Percentiles rank a stretch among this genome's conserved stretches.
These are phyloP conservation scores for Chouioia cunea DNA, from an alignment of 2,888 invertebrate species.

Conservation along the genomic window DNA sequence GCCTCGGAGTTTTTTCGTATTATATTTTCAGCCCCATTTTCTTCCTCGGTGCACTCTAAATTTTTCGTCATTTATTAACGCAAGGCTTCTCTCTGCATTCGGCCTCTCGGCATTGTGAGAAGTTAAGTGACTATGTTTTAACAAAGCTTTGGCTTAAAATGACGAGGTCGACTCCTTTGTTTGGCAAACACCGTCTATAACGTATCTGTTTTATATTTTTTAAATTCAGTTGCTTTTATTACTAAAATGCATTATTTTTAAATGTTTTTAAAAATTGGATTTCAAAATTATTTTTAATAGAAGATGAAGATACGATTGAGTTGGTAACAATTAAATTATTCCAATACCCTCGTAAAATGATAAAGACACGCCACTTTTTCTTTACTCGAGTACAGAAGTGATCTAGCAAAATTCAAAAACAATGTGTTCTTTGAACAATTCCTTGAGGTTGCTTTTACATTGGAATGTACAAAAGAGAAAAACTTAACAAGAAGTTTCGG, in stretches of 20 bases:
- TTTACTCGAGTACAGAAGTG: constrained; percentile 1
- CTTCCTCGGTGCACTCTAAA: too few species aligned
- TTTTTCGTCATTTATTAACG: constrained; percentile 31
- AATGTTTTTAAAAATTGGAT: too few species aligned
- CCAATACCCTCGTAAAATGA: not conserved
- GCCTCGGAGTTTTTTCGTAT: too few species aligned
- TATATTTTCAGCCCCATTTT: too few species aligned
- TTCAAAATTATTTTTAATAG: not conserved
- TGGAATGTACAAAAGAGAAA: not conserved
- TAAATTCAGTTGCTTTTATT: too few species aligned
- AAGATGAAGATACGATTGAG: not conserved
- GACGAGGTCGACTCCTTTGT: not conserved
- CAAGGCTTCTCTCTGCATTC: constrained; percentile 1
- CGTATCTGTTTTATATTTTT: not conserved
- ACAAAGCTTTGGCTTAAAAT: constrained; percentile 11
- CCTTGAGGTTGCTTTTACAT: constrained; percentile 2
- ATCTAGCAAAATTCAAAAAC: constrained; percentile 16
- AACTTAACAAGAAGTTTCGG: constrained; percentile 14
- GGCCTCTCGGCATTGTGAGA: constrained; percentile 17
- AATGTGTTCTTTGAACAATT: constrained; percentile 35
- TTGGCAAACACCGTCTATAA: not conserved
- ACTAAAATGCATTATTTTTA: too few species aligned
- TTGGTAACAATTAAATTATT: constrained; percentile 19
- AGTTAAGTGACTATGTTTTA: constrained; percentile 23
- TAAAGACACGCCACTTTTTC: not conserved